phyloP scores from a whole-genome alignment of 2,797 vertebrate species.

The Semotilus atromaculatus region DNA sequence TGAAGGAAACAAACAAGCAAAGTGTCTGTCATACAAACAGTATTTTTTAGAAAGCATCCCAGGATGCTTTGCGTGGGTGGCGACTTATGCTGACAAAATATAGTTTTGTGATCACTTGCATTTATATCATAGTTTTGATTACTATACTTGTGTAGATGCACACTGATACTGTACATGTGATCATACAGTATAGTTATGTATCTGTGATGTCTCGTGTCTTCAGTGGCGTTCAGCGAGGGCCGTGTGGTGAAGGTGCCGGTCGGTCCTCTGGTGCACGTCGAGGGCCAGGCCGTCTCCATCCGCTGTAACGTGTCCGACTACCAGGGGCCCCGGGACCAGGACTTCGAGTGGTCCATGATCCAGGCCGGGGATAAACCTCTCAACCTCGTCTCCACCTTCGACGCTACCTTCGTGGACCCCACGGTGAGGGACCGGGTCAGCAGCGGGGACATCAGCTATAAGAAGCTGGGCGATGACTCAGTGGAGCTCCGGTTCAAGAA shows the following conservation, averaged over 20 bases:
- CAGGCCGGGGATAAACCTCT: slow-evolving; percentile 54
- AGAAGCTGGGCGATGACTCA: slow-evolving; percentile 72
- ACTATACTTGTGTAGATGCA: neutral
- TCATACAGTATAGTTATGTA: too few species aligned
- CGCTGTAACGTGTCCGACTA: slow-evolving; percentile 84
- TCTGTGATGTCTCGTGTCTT: neutral
- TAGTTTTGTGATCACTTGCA: neutral
- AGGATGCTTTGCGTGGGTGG: neutral
- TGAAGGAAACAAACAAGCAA: too few species aligned
- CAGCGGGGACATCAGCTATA: slow-evolving; percentile 74
- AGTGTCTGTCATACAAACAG: neutral
- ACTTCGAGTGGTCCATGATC: slow-evolving; percentile 84
- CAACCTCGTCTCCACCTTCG: slow-evolving; percentile 81
- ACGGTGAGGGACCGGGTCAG: slow-evolving; percentile 74
- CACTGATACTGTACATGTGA: neutral
- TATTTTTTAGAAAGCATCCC: neutral
- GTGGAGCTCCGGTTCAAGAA: slow-evolving; percentile 79
- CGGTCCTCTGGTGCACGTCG: slow-evolving; percentile 78
- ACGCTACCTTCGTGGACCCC: slow-evolving; percentile 72
- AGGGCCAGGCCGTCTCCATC: slow-evolving; percentile 79
- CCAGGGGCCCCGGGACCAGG: slow-evolving; percentile 84
- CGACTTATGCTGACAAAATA: neutral
- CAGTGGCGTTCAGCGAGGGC: slow-evolving; percentile 71
- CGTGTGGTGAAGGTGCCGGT: slow-evolving; percentile 81
- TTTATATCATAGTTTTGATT: neutral